These are phyloP conservation scores for Echiichthys vipera DNA, from an alignment of 2,797 vertebrate genomes.

Conservation along the genomic window DNA sequence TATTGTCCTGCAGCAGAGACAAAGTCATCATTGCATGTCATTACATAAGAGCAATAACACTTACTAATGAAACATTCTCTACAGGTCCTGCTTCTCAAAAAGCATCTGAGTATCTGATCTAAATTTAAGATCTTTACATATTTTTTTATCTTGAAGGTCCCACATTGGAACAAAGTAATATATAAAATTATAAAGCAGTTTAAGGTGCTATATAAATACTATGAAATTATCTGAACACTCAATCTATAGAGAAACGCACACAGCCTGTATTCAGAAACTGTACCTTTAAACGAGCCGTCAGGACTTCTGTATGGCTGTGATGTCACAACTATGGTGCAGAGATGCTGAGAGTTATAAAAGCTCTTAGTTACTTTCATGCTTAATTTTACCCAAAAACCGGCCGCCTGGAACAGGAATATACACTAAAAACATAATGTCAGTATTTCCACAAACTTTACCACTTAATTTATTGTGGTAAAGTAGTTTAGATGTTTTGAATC, in stretches of 20 bases:
- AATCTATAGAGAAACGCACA: too few species aligned
- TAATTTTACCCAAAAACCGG: background rate
- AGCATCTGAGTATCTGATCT: background rate
- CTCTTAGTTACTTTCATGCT: background rate
- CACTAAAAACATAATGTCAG: background rate
- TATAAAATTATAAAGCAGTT: too few species aligned
- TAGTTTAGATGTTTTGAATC: slow-evolving; percentile 24
- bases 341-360: background rate
- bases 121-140: background rate
- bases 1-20: slow-evolving; percentile 33
- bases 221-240: too few species aligned
- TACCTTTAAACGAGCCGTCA: too few species aligned
- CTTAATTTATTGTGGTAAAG: background rate
- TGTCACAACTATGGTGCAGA: too few species aligned
- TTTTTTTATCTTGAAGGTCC: background rate
- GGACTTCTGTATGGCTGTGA: too few species aligned
- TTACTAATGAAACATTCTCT: background rate
- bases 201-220: too few species aligned
- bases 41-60: slow-evolving; percentile 29
- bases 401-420: background rate
- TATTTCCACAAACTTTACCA: background rate
- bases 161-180: too few species aligned
- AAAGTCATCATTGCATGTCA: slow-evolving; percentile 34
- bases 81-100: background rate
- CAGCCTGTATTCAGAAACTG: too few species aligned